A percentile compares a stretch with the other conserved stretches of the same genome.
phyloP scores from a whole-genome alignment of 2,113 vertebrate species.

The Mesembrinibis cayennensis region DNA sequence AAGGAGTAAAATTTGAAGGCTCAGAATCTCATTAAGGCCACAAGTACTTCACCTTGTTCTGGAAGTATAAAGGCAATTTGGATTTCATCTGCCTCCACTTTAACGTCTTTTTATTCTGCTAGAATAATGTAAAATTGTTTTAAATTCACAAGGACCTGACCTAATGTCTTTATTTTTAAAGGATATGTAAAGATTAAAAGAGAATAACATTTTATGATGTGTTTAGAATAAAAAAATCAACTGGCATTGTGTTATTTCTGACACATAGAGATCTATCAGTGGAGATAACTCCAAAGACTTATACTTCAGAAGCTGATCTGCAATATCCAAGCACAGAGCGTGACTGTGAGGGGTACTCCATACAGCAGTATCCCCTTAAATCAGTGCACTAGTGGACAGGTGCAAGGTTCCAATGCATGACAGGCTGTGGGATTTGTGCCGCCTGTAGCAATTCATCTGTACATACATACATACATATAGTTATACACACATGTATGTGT shows the following conservation, averaged over 20 bases:
- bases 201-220: background rate
- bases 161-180: background rate
- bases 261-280: background rate
- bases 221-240: background rate
- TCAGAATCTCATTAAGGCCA: background rate
- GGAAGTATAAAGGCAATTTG: background rate
- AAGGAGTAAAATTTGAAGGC: background rate
- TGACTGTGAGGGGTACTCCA: background rate
- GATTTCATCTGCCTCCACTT: background rate
- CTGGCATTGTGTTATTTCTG: background rate
- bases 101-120: background rate
- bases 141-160: background rate
- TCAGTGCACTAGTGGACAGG: background rate
- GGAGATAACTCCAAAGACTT: background rate
- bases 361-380: background rate
- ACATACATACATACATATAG: background rate
- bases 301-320: background rate
- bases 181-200: background rate
- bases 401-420: background rate
- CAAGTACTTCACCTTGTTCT: background rate
- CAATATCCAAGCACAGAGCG: background rate
- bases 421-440: background rate
- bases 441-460: background rate
- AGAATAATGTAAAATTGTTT: background rate
- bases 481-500: background rate